These are phyloP conservation scores for Australoheros facetus DNA, from an alignment of 2,797 vertebrate species.

Conservation along the genomic window DNA sequence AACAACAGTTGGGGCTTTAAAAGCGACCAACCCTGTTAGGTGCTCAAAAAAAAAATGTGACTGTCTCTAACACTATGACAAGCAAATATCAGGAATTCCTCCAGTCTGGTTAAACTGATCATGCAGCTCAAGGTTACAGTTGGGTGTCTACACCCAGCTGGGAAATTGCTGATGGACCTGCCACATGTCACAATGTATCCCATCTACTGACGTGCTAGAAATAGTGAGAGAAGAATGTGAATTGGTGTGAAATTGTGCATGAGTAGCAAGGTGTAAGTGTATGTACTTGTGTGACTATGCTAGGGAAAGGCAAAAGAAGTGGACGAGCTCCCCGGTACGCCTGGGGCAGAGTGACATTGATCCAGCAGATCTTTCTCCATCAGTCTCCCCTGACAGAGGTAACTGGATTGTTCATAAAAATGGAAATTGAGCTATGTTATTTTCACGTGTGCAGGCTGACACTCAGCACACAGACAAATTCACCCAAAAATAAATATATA, in stretches of 20 bases:
- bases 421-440: slow-evolving; percentile 81
- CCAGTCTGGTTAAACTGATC: slow-evolving; percentile 63
- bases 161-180: slow-evolving; percentile 58
- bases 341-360: slow-evolving; percentile 79
- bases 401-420: slow-evolving; percentile 85
- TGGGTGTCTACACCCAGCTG: slow-evolving; percentile 50
- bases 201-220: slow-evolving; percentile 40
- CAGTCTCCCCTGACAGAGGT: slow-evolving; percentile 78
- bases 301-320: slow-evolving; percentile 46
- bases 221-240: slow-evolving; percentile 25
- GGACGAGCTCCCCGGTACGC: slow-evolving; percentile 74
- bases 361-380: slow-evolving; percentile 76
- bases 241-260: slow-evolving; percentile 16
- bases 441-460: slow-evolving; percentile 51
- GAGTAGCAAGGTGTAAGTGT: slow-evolving; percentile 19
- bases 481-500: slow-evolving; percentile 42
- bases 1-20: slow-evolving; percentile 56
- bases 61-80: slow-evolving; percentile 23
- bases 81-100: slow-evolving; percentile 56
- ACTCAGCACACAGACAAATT: slow-evolving; percentile 35
- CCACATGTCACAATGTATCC: slow-evolving; percentile 56
- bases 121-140: slow-evolving; percentile 74
- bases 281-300: neutral
- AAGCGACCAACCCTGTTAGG: slow-evolving; percentile 42
- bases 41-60: no score